A percentile compares a stretch with the other conserved stretches of the same genome.
phyloP scores from a whole-genome alignment of 2,888 invertebrate genomes.

The Drosophila algonquin region DNA sequence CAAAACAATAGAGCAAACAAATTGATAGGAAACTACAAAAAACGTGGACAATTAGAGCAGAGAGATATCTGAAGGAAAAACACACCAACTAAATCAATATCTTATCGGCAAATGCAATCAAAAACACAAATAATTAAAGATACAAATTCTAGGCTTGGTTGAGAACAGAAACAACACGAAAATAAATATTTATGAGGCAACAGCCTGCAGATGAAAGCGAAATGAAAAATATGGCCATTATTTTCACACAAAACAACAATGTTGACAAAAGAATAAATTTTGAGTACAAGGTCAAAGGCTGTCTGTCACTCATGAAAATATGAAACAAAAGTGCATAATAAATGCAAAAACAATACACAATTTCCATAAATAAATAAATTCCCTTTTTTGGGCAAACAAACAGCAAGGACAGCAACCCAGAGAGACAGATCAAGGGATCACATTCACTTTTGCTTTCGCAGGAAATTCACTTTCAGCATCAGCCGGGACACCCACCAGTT shows the following conservation, averaged over 20 bases:
- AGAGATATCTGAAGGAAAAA: constrained; percentile 1
- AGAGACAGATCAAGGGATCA: background rate
- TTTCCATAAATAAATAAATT: constrained; percentile 11
- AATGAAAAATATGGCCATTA: constrained; percentile 7
- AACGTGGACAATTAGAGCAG: constrained; percentile 7
- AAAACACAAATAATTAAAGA: constrained; percentile 16
- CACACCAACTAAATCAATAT: constrained; percentile 15
- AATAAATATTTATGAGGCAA: constrained; percentile 32
- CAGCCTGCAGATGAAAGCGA: background rate
- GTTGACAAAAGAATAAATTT: constrained; percentile 43
- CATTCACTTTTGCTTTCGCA: background rate
- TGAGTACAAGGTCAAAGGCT: constrained; percentile 38
- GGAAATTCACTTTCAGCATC: too few species aligned
- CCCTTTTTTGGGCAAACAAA: constrained; percentile 39
- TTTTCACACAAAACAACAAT: constrained; percentile 2
- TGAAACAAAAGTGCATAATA: constrained; percentile 3
- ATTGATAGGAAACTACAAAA: constrained; percentile 9
- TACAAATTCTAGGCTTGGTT: constrained; percentile 19
- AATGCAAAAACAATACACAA: constrained; percentile 12
- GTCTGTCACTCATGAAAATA: constrained; percentile 24
- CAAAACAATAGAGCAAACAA: constrained; percentile 1
- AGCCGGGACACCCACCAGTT: too few species aligned
- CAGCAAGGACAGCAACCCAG: constrained; percentile 53
- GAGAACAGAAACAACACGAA: background rate
- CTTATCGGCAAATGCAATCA: constrained; percentile 30